Conservation (phyloP, 1,140 invertebrate genomes). For the Spodoptera frugiperda region DNA sequence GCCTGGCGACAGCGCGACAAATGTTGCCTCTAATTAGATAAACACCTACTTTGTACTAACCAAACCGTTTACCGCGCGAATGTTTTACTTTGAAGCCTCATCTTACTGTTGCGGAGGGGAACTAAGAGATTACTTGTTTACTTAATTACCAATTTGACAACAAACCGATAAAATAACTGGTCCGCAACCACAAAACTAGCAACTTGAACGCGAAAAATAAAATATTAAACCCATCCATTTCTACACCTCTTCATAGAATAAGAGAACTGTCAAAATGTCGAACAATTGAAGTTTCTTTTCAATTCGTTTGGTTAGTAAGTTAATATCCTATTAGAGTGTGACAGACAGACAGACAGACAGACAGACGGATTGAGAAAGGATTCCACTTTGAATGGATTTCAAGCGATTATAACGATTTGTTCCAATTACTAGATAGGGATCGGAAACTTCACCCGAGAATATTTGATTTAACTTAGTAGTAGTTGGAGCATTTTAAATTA, state of each 20-base stretch:
- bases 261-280: not conserved
- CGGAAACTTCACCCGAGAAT: not conserved
- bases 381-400: conserved; percentile 9
- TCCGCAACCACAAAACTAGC: too few relatives aligned
- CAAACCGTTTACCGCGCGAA: not conserved
- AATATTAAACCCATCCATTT: not conserved
- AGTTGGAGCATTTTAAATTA: too few relatives aligned
- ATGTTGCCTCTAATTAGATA: conserved; percentile 17
- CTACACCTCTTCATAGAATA: not conserved
- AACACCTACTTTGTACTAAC: conserved; percentile 3
- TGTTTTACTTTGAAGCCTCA: not conserved
- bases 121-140: too few relatives aligned
- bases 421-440: conserved; percentile 4
- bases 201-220: too few relatives aligned
- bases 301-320: conserved; percentile 1
- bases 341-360: conserved; percentile 1
- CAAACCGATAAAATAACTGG: too few relatives aligned
- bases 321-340: conserved; percentile 11
- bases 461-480: too few relatives aligned
- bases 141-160: too few relatives aligned
- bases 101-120: too few relatives aligned
- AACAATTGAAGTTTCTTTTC: not conserved
- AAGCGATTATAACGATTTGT: conserved; percentile 19
- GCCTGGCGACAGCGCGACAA: not conserved
- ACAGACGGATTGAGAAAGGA: conserved; percentile 19